Percentiles rank a stretch among this genome's conserved stretches.
phyloP scores from a whole-genome alignment of 1,140 invertebrate genomes.

The Drosophila teissieri region DNA sequence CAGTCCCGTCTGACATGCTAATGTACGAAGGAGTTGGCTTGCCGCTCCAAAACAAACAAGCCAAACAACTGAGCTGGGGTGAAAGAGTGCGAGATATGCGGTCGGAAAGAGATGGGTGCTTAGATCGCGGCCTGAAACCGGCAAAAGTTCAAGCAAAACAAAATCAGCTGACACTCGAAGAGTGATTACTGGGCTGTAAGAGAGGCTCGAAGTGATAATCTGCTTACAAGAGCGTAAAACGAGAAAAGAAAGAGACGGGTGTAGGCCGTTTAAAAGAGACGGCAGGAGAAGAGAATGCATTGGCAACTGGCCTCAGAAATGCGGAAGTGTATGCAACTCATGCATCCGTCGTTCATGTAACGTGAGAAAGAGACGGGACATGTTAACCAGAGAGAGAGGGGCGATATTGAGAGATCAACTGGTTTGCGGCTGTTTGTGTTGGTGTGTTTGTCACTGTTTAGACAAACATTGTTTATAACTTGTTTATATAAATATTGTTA shows the following conservation, averaged over 20 bases:
- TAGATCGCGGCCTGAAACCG: constrained; percentile 55
- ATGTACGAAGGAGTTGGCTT: constrained; percentile 30
- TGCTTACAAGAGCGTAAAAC: constrained; percentile 12
- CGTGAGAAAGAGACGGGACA: constrained; percentile 18
- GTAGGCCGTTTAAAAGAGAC: constrained; percentile 11
- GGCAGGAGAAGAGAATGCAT: constrained; percentile 14
- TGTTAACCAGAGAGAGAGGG: not conserved
- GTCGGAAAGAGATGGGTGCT: constrained; percentile 2
- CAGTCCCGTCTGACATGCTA: constrained; percentile 66
- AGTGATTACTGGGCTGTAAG: constrained; percentile 8
- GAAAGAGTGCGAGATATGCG: constrained; percentile 1
- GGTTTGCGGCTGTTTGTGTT: constrained; percentile 52
- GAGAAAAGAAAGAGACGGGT: constrained; percentile 9
- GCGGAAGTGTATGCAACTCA: constrained; percentile 70
- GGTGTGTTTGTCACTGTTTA: constrained; percentile 80
- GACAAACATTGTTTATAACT: constrained; percentile 83
- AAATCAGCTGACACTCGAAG: constrained; percentile 71
- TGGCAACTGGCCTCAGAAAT: constrained; percentile 59
- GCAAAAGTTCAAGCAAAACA: constrained; percentile 83
- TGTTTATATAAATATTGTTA: constrained; percentile 83
- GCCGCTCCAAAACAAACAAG: constrained; percentile 52
- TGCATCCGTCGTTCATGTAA: constrained; percentile 72
- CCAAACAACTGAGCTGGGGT: constrained; percentile 19
- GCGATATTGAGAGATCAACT: constrained; percentile 63
- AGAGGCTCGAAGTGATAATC: constrained; percentile 3